These are phyloP conservation scores for Cottus gobio DNA, from an alignment of 2,113 vertebrate species.

Conservation along the genomic window DNA sequence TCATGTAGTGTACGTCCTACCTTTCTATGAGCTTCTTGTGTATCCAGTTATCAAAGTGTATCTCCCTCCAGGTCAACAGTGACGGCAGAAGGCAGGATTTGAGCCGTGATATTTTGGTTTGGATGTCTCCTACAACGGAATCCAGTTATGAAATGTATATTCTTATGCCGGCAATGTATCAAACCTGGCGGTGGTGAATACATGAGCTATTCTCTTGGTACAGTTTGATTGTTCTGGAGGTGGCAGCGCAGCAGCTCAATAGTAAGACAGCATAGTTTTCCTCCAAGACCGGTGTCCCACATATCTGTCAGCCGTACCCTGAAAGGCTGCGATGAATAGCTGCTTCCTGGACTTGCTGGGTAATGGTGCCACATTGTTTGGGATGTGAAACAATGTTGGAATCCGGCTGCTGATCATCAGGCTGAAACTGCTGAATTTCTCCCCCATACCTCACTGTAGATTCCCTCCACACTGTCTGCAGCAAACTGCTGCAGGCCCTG, in stretches of 20 bases:
- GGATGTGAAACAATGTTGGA: not conserved
- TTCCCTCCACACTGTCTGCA: not conserved
- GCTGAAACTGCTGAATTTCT: not conserved
- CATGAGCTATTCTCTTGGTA: not conserved
- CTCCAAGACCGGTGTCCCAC: not conserved
- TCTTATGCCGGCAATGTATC: not conserved
- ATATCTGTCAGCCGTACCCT: not conserved
- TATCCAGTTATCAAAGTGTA: not conserved
- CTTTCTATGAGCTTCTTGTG: not conserved
- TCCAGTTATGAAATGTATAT: not conserved
- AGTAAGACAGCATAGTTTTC: not conserved
- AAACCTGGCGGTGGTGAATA: not conserved
- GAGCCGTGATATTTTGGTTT: not conserved
- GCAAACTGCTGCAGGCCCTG: not conserved
- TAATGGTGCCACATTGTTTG: not conserved
- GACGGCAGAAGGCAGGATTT: not conserved
- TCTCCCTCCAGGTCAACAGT: constrained; percentile 1
- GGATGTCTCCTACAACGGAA: not conserved
- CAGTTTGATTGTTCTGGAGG: constrained; percentile 5
- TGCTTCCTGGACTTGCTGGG: not conserved
- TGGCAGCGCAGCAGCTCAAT: not conserved
- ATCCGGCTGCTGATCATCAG: constrained; percentile 5
- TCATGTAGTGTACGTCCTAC: not conserved
- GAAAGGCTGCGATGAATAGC: constrained; percentile 8
- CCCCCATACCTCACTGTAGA: not conserved